phyloP scores from a whole-genome alignment of 2,888 invertebrate species.

The Caenorhabditis sp. region DNA sequence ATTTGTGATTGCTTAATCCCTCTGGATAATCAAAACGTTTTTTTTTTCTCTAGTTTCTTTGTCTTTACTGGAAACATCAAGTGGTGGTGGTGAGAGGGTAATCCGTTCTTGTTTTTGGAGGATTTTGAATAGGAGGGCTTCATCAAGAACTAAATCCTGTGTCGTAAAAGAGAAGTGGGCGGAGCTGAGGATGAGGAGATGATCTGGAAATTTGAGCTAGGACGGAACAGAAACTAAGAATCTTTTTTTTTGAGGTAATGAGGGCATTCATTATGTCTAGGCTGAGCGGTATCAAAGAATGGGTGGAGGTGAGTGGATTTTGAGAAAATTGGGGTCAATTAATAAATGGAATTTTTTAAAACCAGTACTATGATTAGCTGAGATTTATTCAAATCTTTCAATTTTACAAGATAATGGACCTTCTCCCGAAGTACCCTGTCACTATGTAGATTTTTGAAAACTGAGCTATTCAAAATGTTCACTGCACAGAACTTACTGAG shows the following conservation, averaged over 20 bases:
- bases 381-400: too few relatives aligned
- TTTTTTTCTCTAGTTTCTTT: neutral
- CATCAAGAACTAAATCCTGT: too few relatives aligned
- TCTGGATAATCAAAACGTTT: conserved; percentile 20
- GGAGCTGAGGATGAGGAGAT: neutral
- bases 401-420: too few relatives aligned
- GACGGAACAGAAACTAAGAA: neutral
- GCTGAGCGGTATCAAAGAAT: conserved; percentile 1
- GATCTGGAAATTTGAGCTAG: conserved; percentile 21
- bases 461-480: too few relatives aligned
- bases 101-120: conserved; percentile 35
- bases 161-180: neutral
- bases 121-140: neutral
- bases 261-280: conserved; percentile 8
- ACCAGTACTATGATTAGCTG: too few relatives aligned
- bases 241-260: too few relatives aligned
- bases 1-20: conserved; percentile 29
- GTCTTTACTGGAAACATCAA: conserved; percentile 25
- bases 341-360: too few relatives aligned
- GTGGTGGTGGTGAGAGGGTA: neutral
- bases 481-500: too few relatives aligned
- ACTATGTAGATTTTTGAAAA: too few relatives aligned
- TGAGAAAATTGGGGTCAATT: too few relatives aligned
- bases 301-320: conserved; percentile 17
- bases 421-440: too few relatives aligned